Percentiles rank a stretch among this genome's conserved stretches.
Evolutionary conservation across 2,113 vertebrate genomes (phyloP).

Genomic region (Microcebus ravelobensis): DNA sequence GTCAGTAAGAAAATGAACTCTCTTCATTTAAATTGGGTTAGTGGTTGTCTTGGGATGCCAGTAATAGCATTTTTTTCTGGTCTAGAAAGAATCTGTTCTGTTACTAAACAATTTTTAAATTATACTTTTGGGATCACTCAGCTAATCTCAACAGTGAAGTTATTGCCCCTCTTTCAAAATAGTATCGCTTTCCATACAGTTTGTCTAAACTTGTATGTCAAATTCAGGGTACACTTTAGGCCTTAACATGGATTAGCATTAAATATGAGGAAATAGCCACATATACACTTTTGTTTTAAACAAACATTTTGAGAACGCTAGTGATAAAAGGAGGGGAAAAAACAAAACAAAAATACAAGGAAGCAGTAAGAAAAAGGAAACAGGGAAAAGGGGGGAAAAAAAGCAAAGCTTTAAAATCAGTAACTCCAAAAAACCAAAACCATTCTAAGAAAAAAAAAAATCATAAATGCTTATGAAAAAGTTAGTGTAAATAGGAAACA

Average conservation of each 20-base stretch:
- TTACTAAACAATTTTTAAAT: slow-evolving; percentile 67
- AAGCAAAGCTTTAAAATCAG: neutral
- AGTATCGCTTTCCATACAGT: slow-evolving; percentile 19
- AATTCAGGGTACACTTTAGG: neutral
- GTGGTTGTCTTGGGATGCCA: slow-evolving; percentile 71
- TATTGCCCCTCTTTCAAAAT: neutral
- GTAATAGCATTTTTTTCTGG: slow-evolving; percentile 62
- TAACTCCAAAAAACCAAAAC: slow-evolving; percentile 6
- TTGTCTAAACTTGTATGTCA: neutral
- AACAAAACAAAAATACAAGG: too few species aligned
- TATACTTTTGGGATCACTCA: slow-evolving; percentile 55
- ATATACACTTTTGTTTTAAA: slow-evolving; percentile 28
- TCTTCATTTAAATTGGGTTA: slow-evolving; percentile 75
- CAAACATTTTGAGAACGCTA: neutral
- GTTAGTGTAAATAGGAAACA: slow-evolving; percentile 10
- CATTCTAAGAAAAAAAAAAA: neutral
- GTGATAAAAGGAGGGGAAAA: neutral
- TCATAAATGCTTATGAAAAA: neutral
- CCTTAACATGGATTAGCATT: neutral
- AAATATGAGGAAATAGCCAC: neutral
- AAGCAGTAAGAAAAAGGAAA: neutral
- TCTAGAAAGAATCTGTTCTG: slow-evolving; percentile 64
- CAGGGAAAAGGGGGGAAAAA: neutral
- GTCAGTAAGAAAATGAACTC: slow-evolving; percentile 67
- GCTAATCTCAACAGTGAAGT: slow-evolving; percentile 12